phyloP scores from a whole-genome alignment of 1,140 invertebrate species.

The Phymastichus coffea region DNA sequence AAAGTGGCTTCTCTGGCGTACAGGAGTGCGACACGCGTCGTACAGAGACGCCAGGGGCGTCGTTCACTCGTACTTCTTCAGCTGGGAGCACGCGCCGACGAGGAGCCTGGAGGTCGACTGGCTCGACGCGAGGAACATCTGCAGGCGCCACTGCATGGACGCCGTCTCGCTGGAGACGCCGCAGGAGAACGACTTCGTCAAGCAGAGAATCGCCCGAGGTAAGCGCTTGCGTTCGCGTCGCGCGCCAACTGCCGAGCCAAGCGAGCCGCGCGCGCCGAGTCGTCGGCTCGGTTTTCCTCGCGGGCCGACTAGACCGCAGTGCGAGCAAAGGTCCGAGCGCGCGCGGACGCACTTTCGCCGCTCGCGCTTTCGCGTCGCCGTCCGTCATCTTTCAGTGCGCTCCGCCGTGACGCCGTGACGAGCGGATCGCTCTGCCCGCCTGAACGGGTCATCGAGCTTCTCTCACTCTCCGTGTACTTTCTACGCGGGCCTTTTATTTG shows the following conservation, averaged over 20 bases:
- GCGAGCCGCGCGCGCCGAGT: neutral
- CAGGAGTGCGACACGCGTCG: slow-evolving; percentile 81
- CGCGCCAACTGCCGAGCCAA: neutral
- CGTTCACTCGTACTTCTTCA: slow-evolving; percentile 90
- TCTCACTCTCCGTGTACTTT: too few species aligned
- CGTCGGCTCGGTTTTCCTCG: too few species aligned
- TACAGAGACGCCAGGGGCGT: slow-evolving; percentile 84
- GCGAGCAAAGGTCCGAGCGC: too few species aligned
- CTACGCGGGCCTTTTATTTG: too few species aligned
- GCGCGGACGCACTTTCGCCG: too few species aligned
- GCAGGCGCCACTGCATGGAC: slow-evolving; percentile 90
- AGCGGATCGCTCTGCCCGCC: too few species aligned
- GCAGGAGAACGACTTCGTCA: slow-evolving; percentile 88
- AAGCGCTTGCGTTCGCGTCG: neutral
- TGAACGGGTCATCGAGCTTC: too few species aligned
- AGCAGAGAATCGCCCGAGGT: slow-evolving; percentile 76
- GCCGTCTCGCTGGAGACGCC: slow-evolving; percentile 87
- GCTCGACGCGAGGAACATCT: slow-evolving; percentile 88
- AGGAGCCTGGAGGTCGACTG: slow-evolving; percentile 85
- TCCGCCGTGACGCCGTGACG: too few species aligned
- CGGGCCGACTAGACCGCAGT: too few species aligned
- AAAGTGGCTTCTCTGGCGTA: neutral
- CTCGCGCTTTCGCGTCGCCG: too few species aligned
- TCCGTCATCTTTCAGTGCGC: too few species aligned
- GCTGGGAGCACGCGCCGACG: slow-evolving; percentile 86